Evolutionary conservation across 1,140 invertebrate genomes (phyloP), one percentile per base, ranked within the genome.

Genomic region (Cotesia typhae): DNA sequence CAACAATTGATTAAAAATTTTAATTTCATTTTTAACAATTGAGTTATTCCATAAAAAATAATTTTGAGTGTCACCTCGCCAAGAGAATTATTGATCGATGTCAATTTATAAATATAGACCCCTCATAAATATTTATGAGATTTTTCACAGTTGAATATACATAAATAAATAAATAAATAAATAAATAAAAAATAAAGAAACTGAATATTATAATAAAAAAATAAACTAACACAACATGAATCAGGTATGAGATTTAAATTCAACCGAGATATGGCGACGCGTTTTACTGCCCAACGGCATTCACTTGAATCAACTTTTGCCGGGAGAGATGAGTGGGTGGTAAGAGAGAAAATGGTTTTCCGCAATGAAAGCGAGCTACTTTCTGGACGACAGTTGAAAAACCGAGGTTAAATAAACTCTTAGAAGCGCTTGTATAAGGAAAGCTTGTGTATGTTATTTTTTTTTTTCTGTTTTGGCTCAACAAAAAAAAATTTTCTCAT

Each of bases 351-450:
- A 74, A 71, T 71, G 67, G 73, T 74, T 72, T 65, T 71, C 51
- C n/a, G 6, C 52, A 64, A 70, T 72, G 64, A 73, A 70, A 70
- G 57, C 64, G 63, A 67, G 51, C 20, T 53, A 67, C 73, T 74
- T 72, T 65, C 65, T 52, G 67, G 70, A 74, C 66, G 66, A 38
- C 53, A 67, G 64, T 74, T 74, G 36, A 73, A 69, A 73, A 76
- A 65, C 69, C 72, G 28, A 68, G 72, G 75, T 76, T 76, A 76
- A 76, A 55, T 63, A 69, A 76, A 76, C 75, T 72, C 75, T 61
- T 60, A 17, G 9, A 52, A 64, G 36, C 7, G 64, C 41, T 28
- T 37, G 28, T 69, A 37, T 60, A 68, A 60, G 67, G 60, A 17
- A 57, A 1, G 12, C n/a, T 4, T 14, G 53, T 57, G 12, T 38